Evolutionary conservation across 2,113 vertebrate species (phyloP).

Genomic region (Clupea harengus): DNA sequence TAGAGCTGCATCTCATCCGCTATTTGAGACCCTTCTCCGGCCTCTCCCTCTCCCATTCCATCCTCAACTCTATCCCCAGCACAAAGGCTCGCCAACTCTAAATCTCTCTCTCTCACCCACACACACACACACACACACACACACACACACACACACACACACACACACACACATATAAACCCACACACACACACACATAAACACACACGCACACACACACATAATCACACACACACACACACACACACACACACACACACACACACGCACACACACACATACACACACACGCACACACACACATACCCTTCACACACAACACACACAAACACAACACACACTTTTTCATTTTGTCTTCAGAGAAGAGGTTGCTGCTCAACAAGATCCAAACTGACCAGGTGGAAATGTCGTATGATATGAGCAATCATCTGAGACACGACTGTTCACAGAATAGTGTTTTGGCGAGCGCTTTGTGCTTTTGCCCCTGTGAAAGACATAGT

Average conservation of each 20-base stretch:
- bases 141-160: neutral
- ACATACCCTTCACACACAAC: neutral
- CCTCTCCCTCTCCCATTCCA: neutral
- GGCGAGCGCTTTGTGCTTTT: no score
- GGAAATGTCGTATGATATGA: no score
- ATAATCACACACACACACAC: neutral
- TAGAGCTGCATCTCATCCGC: constrained; percentile 12
- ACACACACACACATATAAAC: no score
- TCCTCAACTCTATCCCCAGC: neutral
- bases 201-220: neutral
- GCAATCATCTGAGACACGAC: no score
- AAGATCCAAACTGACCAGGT: neutral
- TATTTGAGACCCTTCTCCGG: neutral
- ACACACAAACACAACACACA: neutral
- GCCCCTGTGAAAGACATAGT: no score
- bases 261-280: neutral
- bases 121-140: neutral
- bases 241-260: neutral
- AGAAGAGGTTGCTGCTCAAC: neutral
- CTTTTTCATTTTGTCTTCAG: no score
- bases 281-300: neutral
- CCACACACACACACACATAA: neutral
- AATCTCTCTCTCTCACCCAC: neutral
- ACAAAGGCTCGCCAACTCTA: neutral
- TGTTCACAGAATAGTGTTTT: no score